Evolutionary conservation across 2,888 invertebrate genomes (phyloP), one percentile per base, ranked within the genome.

Genomic region (Lithophane semibrunnea): DNA sequence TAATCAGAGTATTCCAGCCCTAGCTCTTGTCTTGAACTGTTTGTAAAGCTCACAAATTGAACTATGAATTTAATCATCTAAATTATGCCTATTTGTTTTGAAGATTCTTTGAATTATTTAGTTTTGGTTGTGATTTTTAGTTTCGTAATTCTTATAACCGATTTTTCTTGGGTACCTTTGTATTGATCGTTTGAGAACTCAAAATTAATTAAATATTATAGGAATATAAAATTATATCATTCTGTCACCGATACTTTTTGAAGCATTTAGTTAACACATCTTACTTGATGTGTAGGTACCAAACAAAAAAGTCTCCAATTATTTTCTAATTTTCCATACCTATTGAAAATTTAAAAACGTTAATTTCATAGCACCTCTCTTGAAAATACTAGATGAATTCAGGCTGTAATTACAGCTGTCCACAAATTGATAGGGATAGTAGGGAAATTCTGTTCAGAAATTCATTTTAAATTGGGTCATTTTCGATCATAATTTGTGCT

Each of bases 1-100:
- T 87, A 87, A 87, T 77, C 85, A 71, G 60, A 79, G 77, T 75
- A 66, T 71, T 72, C 56, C 75, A 75, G 71, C 64, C 70, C 58
- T 70, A 74, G 76, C 70, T 84, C 58, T 77, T 65, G 63, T 64
- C 71, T 84, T 81, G 52, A 71, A 67, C 49, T 71, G 82, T 82
- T 84, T 61, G 44, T 52, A 18, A 42, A 64, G 75, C 69, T 68
- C 60, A 68, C 80, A 72, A 84, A 82, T 71, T 75, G 56, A 71
- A 68, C 69, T 74, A 58, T 7, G 37, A 64, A 52, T 64, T 47
- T 56, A 67, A 58, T 82, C 13, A 64, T 82, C 82, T 54, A 54
- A 56, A 66, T 71, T 42, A 47, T 71, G 58, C 12, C 63, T 68
- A 67, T 78, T 78, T 54, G 18, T 67, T n/a, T 37, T n/a, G 37